Percentiles rank a stretch among this genome's conserved stretches.
Conservation (phyloP, 1,140 invertebrate species). For the Halyomorpha halys region DNA sequence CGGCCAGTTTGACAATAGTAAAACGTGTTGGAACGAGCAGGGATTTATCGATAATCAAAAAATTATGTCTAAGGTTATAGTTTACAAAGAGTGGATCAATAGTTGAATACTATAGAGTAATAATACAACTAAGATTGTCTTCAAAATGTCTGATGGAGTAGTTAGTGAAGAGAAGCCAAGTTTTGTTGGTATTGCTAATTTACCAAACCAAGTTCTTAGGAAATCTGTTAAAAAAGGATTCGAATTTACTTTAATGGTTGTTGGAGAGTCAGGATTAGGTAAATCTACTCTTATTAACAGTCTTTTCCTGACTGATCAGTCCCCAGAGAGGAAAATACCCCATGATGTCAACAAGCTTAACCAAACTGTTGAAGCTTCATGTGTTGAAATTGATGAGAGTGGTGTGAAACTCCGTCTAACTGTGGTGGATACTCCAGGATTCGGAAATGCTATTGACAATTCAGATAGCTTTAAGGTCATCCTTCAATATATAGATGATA, state of each 20-base stretch:
- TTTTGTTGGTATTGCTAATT: conserved; percentile 84
- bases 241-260: conserved; percentile 96
- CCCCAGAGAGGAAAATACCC: conserved; percentile 76
- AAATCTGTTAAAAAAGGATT: conserved; percentile 97
- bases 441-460: conserved; percentile 98
- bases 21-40: too few species aligned
- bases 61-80: too few species aligned
- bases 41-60: too few species aligned
- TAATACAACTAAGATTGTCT: too few species aligned
- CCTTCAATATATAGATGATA: conserved; percentile 87
- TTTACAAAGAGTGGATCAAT: too few species aligned
- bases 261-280: conserved; percentile 91
- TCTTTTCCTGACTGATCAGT: conserved; percentile 91
- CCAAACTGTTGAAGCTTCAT: conserved; percentile 83
- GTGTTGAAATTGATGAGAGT: conserved; percentile 87
- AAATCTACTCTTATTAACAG: conserved; percentile 98
- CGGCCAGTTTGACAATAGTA: too few species aligned
- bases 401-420: conserved; percentile 81
- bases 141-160: too few species aligned
- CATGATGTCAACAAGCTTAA: conserved; percentile 75
- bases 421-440: conserved; percentile 95
- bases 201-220: conserved; percentile 90
- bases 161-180: conserved; percentile 65
- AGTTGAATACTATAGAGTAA: too few species aligned
- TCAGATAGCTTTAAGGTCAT: conserved; percentile 81